Base-by-base conservation (phyloP, 2,797 vertebrate genomes). In the Danio choprae region DNA sequence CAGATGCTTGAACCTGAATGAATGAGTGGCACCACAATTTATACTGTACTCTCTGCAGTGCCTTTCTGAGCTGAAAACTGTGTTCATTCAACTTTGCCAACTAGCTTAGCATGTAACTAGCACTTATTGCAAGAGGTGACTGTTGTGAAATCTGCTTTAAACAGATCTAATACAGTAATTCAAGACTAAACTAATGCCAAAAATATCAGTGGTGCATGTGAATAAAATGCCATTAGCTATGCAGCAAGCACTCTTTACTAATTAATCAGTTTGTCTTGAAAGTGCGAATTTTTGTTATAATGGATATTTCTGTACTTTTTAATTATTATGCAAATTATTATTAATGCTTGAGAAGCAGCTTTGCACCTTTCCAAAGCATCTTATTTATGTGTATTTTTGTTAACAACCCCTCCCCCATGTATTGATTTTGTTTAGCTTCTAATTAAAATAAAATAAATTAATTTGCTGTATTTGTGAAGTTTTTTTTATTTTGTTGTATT, bases 31-130 rank as follows among this genome's bases (percentile, higher is more conserved):
- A 62, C 53, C 16, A 50, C 51, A 64, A n/a, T 71, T 20, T 18
- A 46, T 11, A 56, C 15, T 55, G 53, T 55, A 53, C 58, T 55
- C 41, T 29, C n/a, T 81, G 60, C 59, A 56, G 70, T 84, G 80
- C 69, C 80, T 84, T 80, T 53, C 58, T 72, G 36, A 43, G 40
- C 58, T 77, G 22, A 65, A 77, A 22, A 48, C 60, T 71, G 6
- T 40, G 13, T 43, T 62, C 12, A 50, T 48, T 10, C 48, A 48
- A 43, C n/a, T 58, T 79, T 29, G 55, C 48, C 64, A 60, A 8
- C 15, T 41, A 11, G 56, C 56, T 59, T 55, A 46, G 38, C 41
- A 63, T 55, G 51, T 41, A 7, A 46, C 44, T 46, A 55, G 38
- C 12, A 29, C 13, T 29, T 12, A n/a, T n/a, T 3, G 2, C 13